Conservation (phyloP, 2,797 vertebrate species). For the Crenichthys baileyi region DNA sequence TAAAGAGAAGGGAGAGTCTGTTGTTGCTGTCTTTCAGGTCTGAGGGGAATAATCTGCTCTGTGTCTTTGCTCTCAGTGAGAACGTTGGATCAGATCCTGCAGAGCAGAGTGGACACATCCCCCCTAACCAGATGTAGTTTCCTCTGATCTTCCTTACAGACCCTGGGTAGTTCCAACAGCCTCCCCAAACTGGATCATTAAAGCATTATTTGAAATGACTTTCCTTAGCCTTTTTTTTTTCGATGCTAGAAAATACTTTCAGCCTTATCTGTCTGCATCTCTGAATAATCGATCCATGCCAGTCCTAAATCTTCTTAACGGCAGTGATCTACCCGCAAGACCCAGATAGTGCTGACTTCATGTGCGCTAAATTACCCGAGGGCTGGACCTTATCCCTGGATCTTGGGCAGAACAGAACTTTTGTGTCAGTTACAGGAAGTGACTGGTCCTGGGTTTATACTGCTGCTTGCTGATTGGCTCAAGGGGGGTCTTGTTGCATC, state of each 20-base stretch:
- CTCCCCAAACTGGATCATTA: not conserved
- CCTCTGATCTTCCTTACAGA: constrained; percentile 52
- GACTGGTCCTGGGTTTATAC: not conserved
- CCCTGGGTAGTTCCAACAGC: constrained; percentile 3
- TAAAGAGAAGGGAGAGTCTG: constrained; percentile 29
- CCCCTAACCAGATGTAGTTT: constrained; percentile 42
- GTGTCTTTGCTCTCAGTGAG: constrained; percentile 49
- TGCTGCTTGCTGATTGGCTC: not conserved
- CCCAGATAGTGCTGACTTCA: constrained; percentile 52
- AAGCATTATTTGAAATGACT: not conserved
- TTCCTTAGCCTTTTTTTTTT: not conserved
- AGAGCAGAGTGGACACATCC: constrained; percentile 42
- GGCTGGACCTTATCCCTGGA: constrained; percentile 26
- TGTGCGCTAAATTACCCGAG: constrained; percentile 50
- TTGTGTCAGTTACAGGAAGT: constrained; percentile 15
- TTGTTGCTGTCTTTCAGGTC: constrained; percentile 11
- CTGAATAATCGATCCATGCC: constrained; percentile 53
- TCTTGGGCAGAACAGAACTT: constrained; percentile 25
- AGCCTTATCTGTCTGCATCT: constrained; percentile 24
- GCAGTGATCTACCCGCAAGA: constrained; percentile 49
- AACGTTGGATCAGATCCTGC: constrained; percentile 45
- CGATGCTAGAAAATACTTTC: not conserved
- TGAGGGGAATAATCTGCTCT: constrained; percentile 48
- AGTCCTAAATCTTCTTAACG: constrained; percentile 61
- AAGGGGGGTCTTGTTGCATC: no score